Evolutionary conservation across 1,140 invertebrate genomes (phyloP), one percentile per base, ranked within the genome.

Genomic region (Plutomurus gul): DNA sequence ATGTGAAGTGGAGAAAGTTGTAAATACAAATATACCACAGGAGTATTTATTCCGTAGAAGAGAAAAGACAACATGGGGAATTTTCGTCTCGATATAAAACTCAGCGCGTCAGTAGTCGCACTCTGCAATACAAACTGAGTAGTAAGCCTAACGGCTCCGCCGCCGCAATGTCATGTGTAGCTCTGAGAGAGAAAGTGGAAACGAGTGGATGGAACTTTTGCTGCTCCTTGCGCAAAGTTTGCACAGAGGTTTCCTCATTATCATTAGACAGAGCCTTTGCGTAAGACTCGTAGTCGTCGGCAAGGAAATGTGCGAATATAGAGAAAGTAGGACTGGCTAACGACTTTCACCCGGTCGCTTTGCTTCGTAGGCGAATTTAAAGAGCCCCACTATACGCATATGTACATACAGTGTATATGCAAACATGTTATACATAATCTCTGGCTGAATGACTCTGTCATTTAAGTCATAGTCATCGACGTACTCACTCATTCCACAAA

Each of bases 261-360:
- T 60, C 30, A 33, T 65, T 65, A 65, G 25, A 36, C 36, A 65
- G 25, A 36, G 22, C 36, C 36, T 65, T 65, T 65, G 27, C 56
- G 56, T 65, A 65, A 65, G 30, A 33, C 56, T 65, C 16, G n/a
- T n/a, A n/a, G n/a, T n/a, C 7, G 25, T 51, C 13, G 22, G 27
- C n/a, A 65, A 65, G 56, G 56, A 65, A 65, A 65, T 65, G 56
- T 65, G 56, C 36, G 56, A 65, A 65, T n/a, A n/a, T 65, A 30
- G 56, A 0, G 56, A 65, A 65, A 65, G 56, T 65, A 65, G 56
- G 56, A 36, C 56, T 65, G 27, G 56, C 56, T 72, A 72, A 72
- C 70, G 70, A 72, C 70, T 72, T 72, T 72, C 70, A 43, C 70
- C 70, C 70, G 40, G n/a, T 72, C 40, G 70, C 65, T 22, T 65